phyloP scores from a whole-genome alignment of 64 coral and sea anemone species.

The Orbicella faveolata region DNA sequence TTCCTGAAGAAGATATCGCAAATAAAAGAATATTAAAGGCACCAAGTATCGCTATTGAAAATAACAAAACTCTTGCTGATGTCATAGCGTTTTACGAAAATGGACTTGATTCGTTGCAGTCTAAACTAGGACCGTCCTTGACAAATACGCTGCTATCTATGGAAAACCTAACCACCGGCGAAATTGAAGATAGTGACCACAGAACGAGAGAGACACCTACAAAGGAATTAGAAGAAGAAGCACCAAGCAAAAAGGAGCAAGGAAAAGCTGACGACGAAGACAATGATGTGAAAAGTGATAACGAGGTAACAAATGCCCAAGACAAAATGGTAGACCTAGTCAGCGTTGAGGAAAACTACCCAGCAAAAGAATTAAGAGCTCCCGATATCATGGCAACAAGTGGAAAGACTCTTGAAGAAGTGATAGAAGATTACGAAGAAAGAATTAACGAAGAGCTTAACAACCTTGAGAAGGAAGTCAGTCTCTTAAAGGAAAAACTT shows the following conservation, averaged over 20 bases:
- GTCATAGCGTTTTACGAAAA: slow-evolving; percentile 64
- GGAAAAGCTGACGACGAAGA: not conserved
- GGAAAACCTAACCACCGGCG: not conserved
- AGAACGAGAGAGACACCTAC: not conserved
- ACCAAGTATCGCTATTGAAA: slow-evolving; percentile 37
- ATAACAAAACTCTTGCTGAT: slow-evolving; percentile 50
- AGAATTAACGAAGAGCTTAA: slow-evolving; percentile 6
- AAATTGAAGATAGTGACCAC: not conserved
- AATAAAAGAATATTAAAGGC: slow-evolving; percentile 7
- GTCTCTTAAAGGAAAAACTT: slow-evolving; percentile 35
- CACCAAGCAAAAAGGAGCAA: not conserved
- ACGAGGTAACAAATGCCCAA: not conserved
- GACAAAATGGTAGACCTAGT: not conserved
- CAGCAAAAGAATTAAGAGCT: slow-evolving; percentile 1
- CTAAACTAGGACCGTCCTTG: slow-evolving; percentile 38
- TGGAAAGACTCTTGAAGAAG: slow-evolving; percentile 43
- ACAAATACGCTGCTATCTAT: slow-evolving; percentile 1
- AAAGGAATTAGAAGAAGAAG: not conserved
- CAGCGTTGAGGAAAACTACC: not conserved
- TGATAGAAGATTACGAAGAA: slow-evolving; percentile 50
- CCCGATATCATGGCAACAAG: slow-evolving; percentile 5
- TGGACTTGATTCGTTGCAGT: slow-evolving; percentile 23
- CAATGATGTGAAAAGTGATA: not conserved
- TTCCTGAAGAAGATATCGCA: not conserved
- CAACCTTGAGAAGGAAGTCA: not conserved